These are phyloP conservation scores for Teleiodes luculella DNA, from an alignment of 2,888 invertebrate genomes.

Conservation along the genomic window DNA sequence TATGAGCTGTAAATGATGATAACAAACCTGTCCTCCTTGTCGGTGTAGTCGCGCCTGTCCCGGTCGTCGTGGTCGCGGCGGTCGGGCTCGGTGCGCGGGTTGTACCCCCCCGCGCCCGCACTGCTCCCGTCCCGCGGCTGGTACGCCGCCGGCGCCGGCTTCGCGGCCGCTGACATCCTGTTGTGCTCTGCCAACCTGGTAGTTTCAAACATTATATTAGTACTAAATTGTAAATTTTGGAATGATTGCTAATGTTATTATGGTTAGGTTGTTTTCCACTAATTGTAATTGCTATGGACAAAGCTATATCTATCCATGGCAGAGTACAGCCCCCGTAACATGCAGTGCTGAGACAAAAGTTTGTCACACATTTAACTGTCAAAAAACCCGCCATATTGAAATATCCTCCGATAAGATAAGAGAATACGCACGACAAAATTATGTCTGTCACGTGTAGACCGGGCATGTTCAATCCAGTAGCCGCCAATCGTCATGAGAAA, in stretches of 20 bases:
- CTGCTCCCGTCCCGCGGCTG: conserved; percentile 22
- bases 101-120: conserved; percentile 30
- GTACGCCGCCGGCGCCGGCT: conserved; percentile 35
- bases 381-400: no score
- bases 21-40: conserved; percentile 34
- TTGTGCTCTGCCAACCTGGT: conserved; percentile 68
- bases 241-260: not conserved
- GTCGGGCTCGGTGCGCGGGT: conserved; percentile 50
- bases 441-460: no score
- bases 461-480: no score
- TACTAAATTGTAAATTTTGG: not conserved
- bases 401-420: no score
- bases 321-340: no score
- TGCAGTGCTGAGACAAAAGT: no score
- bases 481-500: no score
- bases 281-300: not conserved
- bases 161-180: conserved; percentile 42
- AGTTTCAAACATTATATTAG: not conserved
- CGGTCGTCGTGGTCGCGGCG: conserved; percentile 68
- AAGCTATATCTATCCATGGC: not conserved
- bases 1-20: no score
- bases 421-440: no score
- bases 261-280: not conserved
- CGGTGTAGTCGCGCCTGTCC: conserved; percentile 61
- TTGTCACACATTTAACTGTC: no score